Evolutionary conservation across 2,888 invertebrate genomes (phyloP).

Genomic region (Andrena fulva): DNA sequence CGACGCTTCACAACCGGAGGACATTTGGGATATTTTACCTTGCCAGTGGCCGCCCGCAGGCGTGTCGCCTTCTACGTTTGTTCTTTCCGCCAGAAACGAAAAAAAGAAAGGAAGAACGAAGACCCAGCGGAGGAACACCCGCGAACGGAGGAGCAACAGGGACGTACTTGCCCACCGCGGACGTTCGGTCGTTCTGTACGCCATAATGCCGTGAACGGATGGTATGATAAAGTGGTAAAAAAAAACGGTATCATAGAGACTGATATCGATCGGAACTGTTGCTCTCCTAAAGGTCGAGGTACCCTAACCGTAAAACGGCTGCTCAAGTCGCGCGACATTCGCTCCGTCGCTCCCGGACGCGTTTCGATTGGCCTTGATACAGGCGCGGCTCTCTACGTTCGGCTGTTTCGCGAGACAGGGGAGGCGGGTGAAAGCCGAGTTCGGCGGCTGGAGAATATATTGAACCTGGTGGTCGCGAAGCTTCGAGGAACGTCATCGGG

Average conservation of each 20-base stretch:
- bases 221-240: conserved; percentile 63
- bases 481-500: conserved; percentile 20
- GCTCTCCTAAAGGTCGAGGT: conserved; percentile 67
- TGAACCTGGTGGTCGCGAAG: background rate
- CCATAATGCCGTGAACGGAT: conserved; percentile 63
- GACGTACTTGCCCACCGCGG: conserved; percentile 53
- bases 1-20: background rate
- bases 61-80: background rate
- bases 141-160: conserved; percentile 39
- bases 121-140: background rate
- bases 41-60: background rate
- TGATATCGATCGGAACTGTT: conserved; percentile 68
- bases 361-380: background rate
- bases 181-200: conserved; percentile 59
- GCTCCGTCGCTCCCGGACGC: conserved; percentile 45
- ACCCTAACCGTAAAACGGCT: conserved; percentile 64
- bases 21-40: background rate
- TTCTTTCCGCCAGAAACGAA: background rate
- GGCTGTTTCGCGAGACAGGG: background rate
- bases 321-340: conserved; percentile 69
- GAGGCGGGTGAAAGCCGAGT: no score
- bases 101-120: background rate
- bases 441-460: no score
- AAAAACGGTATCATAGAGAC: conserved; percentile 67
- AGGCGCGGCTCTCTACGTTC: background rate